Evolutionary conservation across 2,888 invertebrate species (phyloP), one percentile per base, ranked within the genome.

Genomic region (Acleris cristana): DNA sequence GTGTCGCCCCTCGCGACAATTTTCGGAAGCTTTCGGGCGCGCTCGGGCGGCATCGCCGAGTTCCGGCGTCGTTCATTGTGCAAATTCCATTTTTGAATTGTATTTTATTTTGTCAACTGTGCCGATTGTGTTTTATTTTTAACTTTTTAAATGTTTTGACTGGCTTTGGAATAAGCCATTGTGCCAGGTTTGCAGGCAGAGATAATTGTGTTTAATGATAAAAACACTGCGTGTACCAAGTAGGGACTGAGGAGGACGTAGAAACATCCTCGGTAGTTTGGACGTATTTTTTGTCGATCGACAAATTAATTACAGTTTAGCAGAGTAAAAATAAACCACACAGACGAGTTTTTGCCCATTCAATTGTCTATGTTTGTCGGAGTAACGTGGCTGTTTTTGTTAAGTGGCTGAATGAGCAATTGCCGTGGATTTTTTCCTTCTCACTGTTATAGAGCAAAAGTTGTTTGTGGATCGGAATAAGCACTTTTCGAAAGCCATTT

Each of bases 1-100:
- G 87, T 79, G 82, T 78, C 80, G 81, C 85, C 85, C 86, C 84
- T 83, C 82, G 79, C 80, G 81, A 77, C 80, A 83, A 83, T 84
- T 82, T 84, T 85, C 83, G 85, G 84, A 79, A 80, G 84, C 82
- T 80, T 80, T 86, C 85, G 85, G 82, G 77, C 65, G 79, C 79
- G 79, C 78, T 86, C 87, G 87, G 81, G 80, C 78, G 81, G 71
- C 75, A 79, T 83, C 87, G 80, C 76, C 74, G 70, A 75, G 77
- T 83, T 83, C 87, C 85, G 82, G 81, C 71, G 72, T 74, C 61
- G 40, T 74, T 77, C 78, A 76, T 78, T 75, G 76, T 76, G 73
- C 77, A 76, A 66, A 73, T 79, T 77, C 77, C 77, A 80, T 79
- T 78, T 83, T 83, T 75, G 76, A 77, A 78, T 65, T 75, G 65